Evolutionary conservation across 92 coral and sea anemone species (phyloP), one percentile per base, ranked within the genome.

Genomic region (Palythoa caribaeorum): DNA sequence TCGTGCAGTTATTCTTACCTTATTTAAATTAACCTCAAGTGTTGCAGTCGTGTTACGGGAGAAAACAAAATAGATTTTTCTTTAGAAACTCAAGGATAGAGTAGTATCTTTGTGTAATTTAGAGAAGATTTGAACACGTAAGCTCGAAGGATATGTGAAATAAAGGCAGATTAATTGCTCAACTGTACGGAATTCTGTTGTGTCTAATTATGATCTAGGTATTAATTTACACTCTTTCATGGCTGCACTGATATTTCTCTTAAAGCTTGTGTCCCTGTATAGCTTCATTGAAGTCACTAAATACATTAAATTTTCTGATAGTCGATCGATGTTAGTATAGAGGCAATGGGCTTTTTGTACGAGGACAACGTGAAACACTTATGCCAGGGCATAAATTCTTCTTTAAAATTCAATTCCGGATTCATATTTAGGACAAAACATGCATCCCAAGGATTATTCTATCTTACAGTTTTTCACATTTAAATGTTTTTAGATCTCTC

Each of bases 361-460:
- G 19, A 59, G 17, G 14, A 11, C 16, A 59, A 59, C 28, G 28
- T 28, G 28, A 28, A 28, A 28, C 28, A 0, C 28, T 28, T 28
- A 28, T 28, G 28, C 28, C 28, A 28, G 28, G 65, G 65, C 65
- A 59, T 14, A 17, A 59, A 14, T 59, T 59, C 65, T 13, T 39
- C 78, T 73, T 73, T 50, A 38, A 38, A 73, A 40, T 73, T 73
- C 40, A 20, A 16, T 73, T 73, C 78, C 11, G 78, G 55, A 73
- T 38, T 44, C 54, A 73, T n/a, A 73, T 39, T 15, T 44, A 38
- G 15, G 51, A 73, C 77, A 73, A 38, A 73, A 36, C 5, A 14
- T 9, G 44, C 3, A 38, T 17, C 48, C 38, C 12, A 71, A 71
- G 38, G 37, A 11, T 44, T 17, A 36, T 2, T 11, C 47, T 17